These are phyloP conservation scores for Ptychobarbus kaznakovi DNA, from an alignment of 2,797 vertebrate species.

Conservation along the genomic window DNA sequence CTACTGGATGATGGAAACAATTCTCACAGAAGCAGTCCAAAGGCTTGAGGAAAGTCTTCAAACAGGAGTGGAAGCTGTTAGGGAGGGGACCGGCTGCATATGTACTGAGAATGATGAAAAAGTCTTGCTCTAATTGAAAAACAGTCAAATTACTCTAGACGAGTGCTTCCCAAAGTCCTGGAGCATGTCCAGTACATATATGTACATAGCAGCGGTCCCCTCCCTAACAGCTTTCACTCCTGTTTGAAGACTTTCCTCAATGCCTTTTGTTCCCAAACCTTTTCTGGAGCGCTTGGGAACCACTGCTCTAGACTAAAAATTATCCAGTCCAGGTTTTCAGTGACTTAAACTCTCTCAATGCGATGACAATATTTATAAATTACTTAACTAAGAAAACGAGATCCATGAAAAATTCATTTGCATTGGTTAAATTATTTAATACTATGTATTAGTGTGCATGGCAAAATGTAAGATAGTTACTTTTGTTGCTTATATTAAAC, in stretches of 20 bases:
- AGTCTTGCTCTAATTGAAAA: too few relatives aligned
- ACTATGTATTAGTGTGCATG: background rate
- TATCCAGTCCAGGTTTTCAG: background rate
- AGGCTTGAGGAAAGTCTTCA: background rate
- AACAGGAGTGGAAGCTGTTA: background rate
- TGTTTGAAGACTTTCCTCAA: too few relatives aligned
- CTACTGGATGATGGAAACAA: background rate
- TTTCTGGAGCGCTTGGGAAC: too few relatives aligned
- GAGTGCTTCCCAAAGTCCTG: too few relatives aligned
- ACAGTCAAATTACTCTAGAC: too few relatives aligned
- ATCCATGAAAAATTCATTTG: background rate
- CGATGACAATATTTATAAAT: background rate
- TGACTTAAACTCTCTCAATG: background rate
- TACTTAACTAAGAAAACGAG: background rate
- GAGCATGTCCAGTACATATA: too few relatives aligned
- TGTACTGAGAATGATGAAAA: too few relatives aligned
- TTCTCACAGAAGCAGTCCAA: background rate
- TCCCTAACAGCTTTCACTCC: too few relatives aligned
- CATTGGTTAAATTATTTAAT: background rate
- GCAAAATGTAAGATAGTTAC: background rate
- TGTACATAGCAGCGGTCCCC: too few relatives aligned
- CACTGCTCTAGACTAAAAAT: background rate
- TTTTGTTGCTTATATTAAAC: background rate
- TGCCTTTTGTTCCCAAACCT: too few relatives aligned
- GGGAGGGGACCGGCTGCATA: background rate